A percentile compares a stretch with the other conserved stretches of the same genome.
Evolutionary conservation across 2,113 vertebrate species (phyloP).

Genomic region (Oreotrochilus melanogaster): DNA sequence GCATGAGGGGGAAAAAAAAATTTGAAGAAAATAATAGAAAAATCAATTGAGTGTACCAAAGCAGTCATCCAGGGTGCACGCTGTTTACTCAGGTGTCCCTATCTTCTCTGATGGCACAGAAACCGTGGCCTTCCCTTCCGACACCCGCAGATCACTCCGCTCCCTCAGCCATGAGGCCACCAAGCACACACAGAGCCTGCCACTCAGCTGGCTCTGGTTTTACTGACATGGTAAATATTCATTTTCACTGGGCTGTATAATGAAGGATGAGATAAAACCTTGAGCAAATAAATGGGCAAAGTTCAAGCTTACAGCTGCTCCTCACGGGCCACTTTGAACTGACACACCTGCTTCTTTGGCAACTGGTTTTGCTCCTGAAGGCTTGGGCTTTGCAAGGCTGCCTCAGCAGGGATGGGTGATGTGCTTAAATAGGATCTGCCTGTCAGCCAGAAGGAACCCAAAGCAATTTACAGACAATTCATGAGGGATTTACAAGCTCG

Average conservation of each 20-base stretch:
- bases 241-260: constrained; percentile 16
- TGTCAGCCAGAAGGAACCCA: neutral
- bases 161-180: neutral
- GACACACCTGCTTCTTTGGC: constrained; percentile 69
- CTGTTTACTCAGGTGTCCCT: constrained; percentile 37
- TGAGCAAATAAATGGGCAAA: constrained; percentile 70
- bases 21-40: neutral
- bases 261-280: constrained; percentile 68
- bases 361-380: constrained; percentile 16
- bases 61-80: fast-evolving
- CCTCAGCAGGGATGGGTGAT: neutral
- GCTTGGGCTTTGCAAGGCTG: constrained; percentile 26
- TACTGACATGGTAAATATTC: neutral
- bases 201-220: neutral
- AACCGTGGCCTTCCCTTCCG: fast-evolving
- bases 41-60: neutral
- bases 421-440: neutral
- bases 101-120: neutral
- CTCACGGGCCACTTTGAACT: neutral
- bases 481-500: neutral
- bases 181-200: neutral
- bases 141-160: fast-evolving
- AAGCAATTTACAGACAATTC: neutral
- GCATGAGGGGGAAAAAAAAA: neutral
- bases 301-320: constrained; percentile 68